phyloP scores from a whole-genome alignment of 2,888 invertebrate species.

The Oligia fasciuncula region DNA sequence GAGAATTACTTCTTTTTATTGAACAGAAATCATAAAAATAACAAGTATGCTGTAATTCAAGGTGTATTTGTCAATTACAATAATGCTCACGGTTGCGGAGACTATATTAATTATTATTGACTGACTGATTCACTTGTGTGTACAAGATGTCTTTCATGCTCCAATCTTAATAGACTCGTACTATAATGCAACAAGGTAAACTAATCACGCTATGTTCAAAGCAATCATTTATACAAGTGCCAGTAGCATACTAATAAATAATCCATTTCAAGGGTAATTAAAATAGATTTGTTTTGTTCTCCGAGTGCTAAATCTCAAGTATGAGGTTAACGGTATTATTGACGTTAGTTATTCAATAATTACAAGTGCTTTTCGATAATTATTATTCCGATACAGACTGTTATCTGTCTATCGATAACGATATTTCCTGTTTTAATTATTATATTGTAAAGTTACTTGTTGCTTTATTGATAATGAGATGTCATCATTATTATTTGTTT shows the following conservation, averaged over 20 bases:
- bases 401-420: slow-evolving; percentile 13
- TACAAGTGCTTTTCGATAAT: not conserved
- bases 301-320: not conserved
- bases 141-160: not conserved
- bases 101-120: not conserved
- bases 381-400: not conserved
- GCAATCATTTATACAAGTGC: not conserved
- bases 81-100: not conserved
- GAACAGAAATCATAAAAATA: not conserved
- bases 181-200: slow-evolving; percentile 5
- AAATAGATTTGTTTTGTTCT: not conserved
- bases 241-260: slow-evolving; percentile 13
- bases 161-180: not conserved
- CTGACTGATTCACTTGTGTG: not conserved
- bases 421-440: slow-evolving; percentile 21
- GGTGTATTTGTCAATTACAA: slow-evolving; percentile 5
- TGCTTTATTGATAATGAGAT: slow-evolving; percentile 9
- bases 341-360: not conserved
- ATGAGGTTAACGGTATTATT: not conserved
- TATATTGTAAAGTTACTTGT: not conserved
- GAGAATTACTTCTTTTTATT: not conserved
- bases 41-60: not conserved
- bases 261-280: slow-evolving; percentile 18
- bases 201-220: not conserved
- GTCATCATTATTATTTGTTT: slow-evolving; percentile 9